Evolutionary conservation across 2,888 invertebrate species (phyloP), one percentile per base, ranked within the genome.

Genomic region (Piscicola geometra): DNA sequence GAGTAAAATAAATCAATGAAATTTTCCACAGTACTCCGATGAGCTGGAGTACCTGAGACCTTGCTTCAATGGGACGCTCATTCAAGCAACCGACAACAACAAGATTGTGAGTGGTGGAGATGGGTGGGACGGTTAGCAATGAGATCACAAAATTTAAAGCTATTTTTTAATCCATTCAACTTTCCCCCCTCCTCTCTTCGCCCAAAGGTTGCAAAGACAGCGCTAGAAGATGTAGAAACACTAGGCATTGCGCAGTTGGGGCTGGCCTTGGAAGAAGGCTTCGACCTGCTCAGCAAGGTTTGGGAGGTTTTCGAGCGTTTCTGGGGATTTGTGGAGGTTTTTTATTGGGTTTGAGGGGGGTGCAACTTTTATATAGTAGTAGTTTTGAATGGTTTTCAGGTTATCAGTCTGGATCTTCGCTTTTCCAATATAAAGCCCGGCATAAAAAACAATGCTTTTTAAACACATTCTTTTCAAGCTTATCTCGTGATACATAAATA

Each of bases 21-120:
- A 25, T 66, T n/a, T n/a, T n/a, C 80, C 82, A 76, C 81, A 88
- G 83, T 92, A 93, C 81, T 90, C 90, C 64, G 88, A 91, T 81
- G 90, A 86, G 0, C 90, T 91, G 0, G 84, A 88, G 15, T 91
- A 91, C 81, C 89, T 93, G 2, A 91, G 95, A 36, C 88, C 89
- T 0, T 99, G 98, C 86, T 95, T 94, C 84, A 89, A 90, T 82
- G 90, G 90, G 74, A 90, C 91, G 80, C 86, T 98, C 28, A 56
- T 98, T 9, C 96, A 95, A 88, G 94, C 93, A 84, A 88, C 87
- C 80, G 83, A 84, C 77, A 83, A 87, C 78, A 88, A 88, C 81
- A 87, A 85, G 76, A 80, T 79, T 76, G 81, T 81, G 69, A 41
- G 67, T 41, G 25, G 30, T 21, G n/a, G 28, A 67, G 25, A 32